Evolutionary conservation across 2,888 invertebrate species (phyloP), one percentile per base, ranked within the genome.

Genomic region (Habrosyne pyritoides): DNA sequence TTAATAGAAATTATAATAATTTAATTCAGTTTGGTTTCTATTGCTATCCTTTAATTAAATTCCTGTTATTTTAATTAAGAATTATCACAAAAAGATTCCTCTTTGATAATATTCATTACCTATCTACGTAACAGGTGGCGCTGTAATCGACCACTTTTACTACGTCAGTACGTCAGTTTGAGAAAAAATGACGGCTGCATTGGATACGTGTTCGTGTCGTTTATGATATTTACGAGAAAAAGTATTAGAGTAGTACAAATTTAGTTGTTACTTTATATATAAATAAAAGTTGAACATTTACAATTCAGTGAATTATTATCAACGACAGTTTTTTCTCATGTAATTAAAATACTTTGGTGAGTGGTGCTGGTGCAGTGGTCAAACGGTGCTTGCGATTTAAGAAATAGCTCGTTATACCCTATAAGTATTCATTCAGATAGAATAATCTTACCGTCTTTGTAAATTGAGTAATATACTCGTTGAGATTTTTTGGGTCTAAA

Each of bases 171-270:
- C 84, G 90, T 90, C 92, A 92, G 92, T 92, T 83, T 86, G 73
- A 79, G 86, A 87, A 89, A 93, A 93, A 93, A 93, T 93, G 93
- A 93, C 90, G 91, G 88, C 90, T 90, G 79, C 79, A 77, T 88
- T 91, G 81, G 89, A 91, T 92, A 92, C 91, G 91, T 92, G 91
- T 93, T 89, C 90, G 79, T 86, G 89, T 90, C 82, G 85, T 87
- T 91, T 91, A 91, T 91, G 91, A 93, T 93, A 93, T 91, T 93
- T 93, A 92, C 89, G 91, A 83, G 87, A 85, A 89, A 84, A 87
- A 91, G 86, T 89, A 87, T 84, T 88, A 87, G 64, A 75, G 76
- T 85, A 84, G 77, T 86, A 83, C 77, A 83, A 85, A 73, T 73
- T 72, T 83, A 80, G 76, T 81, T 79, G 67, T 72, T 78, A 79